A percentile compares a stretch with the other conserved stretches of the same genome.
Conservation (phyloP, 2,888 invertebrate species). For the Hemaris fuciformis region DNA sequence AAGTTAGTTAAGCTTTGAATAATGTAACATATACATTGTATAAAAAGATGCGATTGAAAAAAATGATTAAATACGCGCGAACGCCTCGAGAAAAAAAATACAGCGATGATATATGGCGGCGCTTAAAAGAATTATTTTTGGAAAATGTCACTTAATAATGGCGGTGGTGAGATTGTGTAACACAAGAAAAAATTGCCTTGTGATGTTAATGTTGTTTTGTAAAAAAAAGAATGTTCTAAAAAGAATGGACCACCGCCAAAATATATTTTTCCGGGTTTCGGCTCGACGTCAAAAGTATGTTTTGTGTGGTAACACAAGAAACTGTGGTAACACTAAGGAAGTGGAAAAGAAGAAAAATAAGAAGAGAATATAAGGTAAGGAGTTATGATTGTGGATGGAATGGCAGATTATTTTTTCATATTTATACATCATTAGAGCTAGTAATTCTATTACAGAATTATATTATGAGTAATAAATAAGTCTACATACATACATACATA, state of each 20-base stretch:
- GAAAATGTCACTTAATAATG: constrained; percentile 63
- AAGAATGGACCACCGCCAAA: constrained; percentile 36
- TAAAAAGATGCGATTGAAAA: constrained; percentile 25
- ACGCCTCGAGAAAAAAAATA: constrained; percentile 39
- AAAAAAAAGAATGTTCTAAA: constrained; percentile 62
- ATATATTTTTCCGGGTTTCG: constrained; percentile 37
- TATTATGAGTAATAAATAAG: too few species aligned
- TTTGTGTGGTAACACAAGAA: background rate
- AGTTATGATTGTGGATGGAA: background rate
- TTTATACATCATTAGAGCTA: too few species aligned
- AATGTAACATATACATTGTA: constrained; percentile 30
- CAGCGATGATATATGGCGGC: constrained; percentile 35
- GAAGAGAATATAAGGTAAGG: background rate
- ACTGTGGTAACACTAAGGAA: background rate
- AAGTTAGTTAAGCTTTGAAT: constrained; percentile 10
- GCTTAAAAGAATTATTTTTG: constrained; percentile 69
- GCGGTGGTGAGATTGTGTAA: constrained; percentile 65
- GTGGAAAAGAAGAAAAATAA: background rate
- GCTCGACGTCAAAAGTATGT: constrained; percentile 26
- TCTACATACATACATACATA: too few species aligned
- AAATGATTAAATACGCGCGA: constrained; percentile 26
- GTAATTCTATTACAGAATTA: too few species aligned
- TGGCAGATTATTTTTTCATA: background rate
- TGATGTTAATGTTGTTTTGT: constrained; percentile 63
- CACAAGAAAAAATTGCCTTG: constrained; percentile 73